Evolutionary conservation across 37 sponge, comb jelly and placozoan species (phyloP), one percentile per base, ranked within the genome.

Genomic region (Beroe forskalii): DNA sequence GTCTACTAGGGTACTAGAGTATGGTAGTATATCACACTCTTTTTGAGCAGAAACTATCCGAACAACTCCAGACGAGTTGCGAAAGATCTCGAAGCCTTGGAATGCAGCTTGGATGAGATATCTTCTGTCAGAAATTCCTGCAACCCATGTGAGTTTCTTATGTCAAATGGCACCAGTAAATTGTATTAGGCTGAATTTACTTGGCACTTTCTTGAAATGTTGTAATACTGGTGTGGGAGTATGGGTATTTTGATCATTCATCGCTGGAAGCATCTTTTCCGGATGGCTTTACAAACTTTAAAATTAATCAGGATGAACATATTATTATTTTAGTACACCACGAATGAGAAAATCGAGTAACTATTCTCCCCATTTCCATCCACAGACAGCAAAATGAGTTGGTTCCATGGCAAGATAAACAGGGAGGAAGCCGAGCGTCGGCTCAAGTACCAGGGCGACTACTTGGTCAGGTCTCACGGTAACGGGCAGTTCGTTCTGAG

Each of bases 401-500:
- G 86, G 86, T 80, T 80, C 27, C 86, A 80, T 48, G 86, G 86
- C 55, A 80, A 80, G 86, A 80, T 80, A 22, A 33, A 37, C 86
- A 32, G 86, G 48, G 86, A 80, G 86, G 86, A 80, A 44, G 86
- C 86, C 19, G 86, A 80, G 55, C 44, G 86, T 2, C 12, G 86
- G 48, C 55, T 80, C 27, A 80, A 80, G 48, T 80, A 44, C 31
- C 86, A 80, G 48, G 86, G 86, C 17, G 86, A 80, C 86, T 80
- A 80, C 42, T 48, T 80, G 86, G 86, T 80, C 86, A 32, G 86
- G 37, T 80, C 86, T 22, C 86, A 80, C 35, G 86, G 86, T 44
- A 80, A 80, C 55, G 86, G 86, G 27, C 86, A 80, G 86, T 80
- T 80, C 42, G 86, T 80, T 23, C 55, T 80, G 55, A 80, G 86